Evolutionary conservation across 2,888 invertebrate genomes (phyloP), one percentile per base, ranked within the genome.

Genomic region (Parnassius glacialis): DNA sequence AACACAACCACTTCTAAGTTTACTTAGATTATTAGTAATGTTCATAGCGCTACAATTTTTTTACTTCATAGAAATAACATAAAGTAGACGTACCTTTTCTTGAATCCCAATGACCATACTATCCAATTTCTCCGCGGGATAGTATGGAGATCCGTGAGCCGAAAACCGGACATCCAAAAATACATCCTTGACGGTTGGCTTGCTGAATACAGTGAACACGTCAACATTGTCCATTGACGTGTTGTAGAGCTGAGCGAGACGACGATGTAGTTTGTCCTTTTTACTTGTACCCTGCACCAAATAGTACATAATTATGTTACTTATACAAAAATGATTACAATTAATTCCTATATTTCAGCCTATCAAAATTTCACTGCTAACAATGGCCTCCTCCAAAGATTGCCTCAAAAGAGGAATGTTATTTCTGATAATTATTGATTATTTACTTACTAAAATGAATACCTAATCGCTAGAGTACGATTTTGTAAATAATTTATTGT

Each of bases 121-220:
- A 74, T 99, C 97, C 10, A 99, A 90, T 77, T 95, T 96, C 81
- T 97, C 97, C 0, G 98, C 93, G 0, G 95, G 94, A 80, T 97
- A 98, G 82, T 98, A 98, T 0, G 98, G 98, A 0, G 98, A 98
- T 0, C 97, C 97, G 78, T 98, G 98, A 0, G 97, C 98, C 0
- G 98, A 96, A 80, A 96, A 99, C 69, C 98, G 92, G 0, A 99
- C 95, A 77, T 99, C 98, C 65, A 97, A 85, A 10, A 94, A 93
- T 1, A 93, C 92, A 65, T 93, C 93, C 72, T 95, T 94, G 10
- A 87, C 84, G 0, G 89, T 87, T 1, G 93, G 93, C 13, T 95
- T 94, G 70, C 93, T 93, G 43, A 97, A 93, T 1, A 99, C 96
- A 0, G 98, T 98, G 80, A 99, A 98, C 0, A 99, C 95, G 78